Percentiles rank a stretch among this genome's conserved stretches.
These are phyloP conservation scores for Drosophila phalerata DNA, from an alignment of 2,888 invertebrate genomes.

Conservation along the genomic window DNA sequence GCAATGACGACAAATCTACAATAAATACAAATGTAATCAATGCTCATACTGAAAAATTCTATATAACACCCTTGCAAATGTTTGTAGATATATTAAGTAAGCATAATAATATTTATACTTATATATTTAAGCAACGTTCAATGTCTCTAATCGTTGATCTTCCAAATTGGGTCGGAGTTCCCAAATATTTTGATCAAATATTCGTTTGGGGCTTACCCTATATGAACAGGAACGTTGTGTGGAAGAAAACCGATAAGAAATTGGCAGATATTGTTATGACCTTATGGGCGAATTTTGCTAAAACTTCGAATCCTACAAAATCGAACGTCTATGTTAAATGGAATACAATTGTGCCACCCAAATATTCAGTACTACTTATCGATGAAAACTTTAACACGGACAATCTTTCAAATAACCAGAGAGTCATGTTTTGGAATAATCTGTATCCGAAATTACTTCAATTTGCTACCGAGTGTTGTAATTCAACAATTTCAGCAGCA, in stretches of 20 bases:
- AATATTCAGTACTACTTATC: slow-evolving; percentile 90
- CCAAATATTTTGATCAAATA: slow-evolving; percentile 93
- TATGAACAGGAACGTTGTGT: slow-evolving; percentile 88
- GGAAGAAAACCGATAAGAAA: slow-evolving; percentile 92
- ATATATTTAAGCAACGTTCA: slow-evolving; percentile 92
- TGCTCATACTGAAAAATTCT: slow-evolving; percentile 91
- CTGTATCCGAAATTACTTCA: slow-evolving; percentile 92
- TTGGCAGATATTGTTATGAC: slow-evolving; percentile 93
- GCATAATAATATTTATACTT: slow-evolving; percentile 88
- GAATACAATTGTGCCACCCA: slow-evolving; percentile 89
- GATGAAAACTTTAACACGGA: slow-evolving; percentile 93
- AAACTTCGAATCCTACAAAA: slow-evolving; percentile 90
- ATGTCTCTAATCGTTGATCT: slow-evolving; percentile 89
- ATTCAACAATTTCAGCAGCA: slow-evolving; percentile 85
- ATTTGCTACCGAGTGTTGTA: slow-evolving; percentile 91
- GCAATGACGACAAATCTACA: slow-evolving; percentile 87
- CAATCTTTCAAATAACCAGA: slow-evolving; percentile 90
- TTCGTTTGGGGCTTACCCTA: slow-evolving; percentile 94
- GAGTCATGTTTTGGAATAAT: slow-evolving; percentile 93
- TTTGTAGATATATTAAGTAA: slow-evolving; percentile 89
- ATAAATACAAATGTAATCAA: slow-evolving; percentile 89
- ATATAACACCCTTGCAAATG: slow-evolving; percentile 90
- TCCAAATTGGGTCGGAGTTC: slow-evolving; percentile 92
- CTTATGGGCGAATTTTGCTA: slow-evolving; percentile 92
- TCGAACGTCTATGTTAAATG: slow-evolving; percentile 91